Evolutionary conservation across 1,140 invertebrate species (phyloP).

Genomic region (Trichomalopsis sarcophagae): DNA sequence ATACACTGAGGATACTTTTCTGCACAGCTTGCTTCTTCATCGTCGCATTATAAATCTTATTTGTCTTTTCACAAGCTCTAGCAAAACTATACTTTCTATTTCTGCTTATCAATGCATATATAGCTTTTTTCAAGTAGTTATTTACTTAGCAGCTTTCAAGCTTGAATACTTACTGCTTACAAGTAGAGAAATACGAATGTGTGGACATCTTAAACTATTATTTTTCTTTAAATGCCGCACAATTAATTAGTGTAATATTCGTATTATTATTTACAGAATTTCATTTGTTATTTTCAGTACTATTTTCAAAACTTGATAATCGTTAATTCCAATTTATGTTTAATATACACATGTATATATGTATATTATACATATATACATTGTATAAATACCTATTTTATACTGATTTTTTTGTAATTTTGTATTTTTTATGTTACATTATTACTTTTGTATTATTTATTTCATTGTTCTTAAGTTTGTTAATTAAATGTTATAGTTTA

Average conservation of each 20-base stretch:
- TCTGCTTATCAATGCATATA: constrained; percentile 41
- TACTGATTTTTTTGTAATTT: background rate
- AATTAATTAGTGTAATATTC: background rate
- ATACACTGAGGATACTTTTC: constrained; percentile 65
- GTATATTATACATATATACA: background rate
- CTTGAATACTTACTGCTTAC: background rate
- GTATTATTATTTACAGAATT: background rate
- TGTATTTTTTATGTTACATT: background rate
- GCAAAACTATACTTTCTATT: constrained; percentile 52
- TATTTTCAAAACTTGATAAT: background rate
- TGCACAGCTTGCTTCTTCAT: constrained; percentile 68
- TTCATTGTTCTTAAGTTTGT: constrained; percentile 24
- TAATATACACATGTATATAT: background rate
- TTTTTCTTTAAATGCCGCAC: background rate
- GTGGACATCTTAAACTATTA: background rate
- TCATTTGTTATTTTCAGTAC: background rate
- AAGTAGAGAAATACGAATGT: background rate
- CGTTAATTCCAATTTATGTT: background rate
- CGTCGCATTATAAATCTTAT: constrained; percentile 58
- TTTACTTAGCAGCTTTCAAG: background rate
- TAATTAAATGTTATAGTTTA: constrained; percentile 32
- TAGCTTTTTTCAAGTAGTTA: constrained; percentile 33
- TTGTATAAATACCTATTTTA: background rate
- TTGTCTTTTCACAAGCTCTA: constrained; percentile 60
- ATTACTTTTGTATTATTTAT: background rate